Conservation (phyloP, 1,140 invertebrate species). For the Manduca sexta region DNA sequence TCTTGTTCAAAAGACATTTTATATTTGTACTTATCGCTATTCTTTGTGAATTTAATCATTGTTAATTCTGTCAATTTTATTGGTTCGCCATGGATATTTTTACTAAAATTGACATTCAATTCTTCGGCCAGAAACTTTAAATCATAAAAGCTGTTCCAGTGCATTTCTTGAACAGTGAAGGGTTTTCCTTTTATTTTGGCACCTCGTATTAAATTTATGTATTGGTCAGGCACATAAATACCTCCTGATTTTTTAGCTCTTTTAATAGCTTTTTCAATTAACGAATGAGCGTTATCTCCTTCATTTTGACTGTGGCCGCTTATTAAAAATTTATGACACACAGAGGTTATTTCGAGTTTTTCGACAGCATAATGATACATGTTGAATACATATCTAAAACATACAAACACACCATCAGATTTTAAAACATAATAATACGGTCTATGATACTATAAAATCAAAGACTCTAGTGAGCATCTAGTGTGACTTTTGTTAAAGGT, state of each 20-base stretch:
- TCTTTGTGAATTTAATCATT: constrained; percentile 19
- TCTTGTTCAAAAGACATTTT: too few relatives aligned
- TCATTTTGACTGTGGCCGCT: constrained; percentile 40
- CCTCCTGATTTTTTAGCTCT: constrained; percentile 27
- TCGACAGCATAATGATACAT: constrained; percentile 30
- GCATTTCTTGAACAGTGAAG: constrained; percentile 25
- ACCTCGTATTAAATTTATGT: constrained; percentile 24
- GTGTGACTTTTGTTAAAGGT: too few relatives aligned
- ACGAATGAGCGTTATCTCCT: constrained; percentile 35
- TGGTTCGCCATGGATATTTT: constrained; percentile 13
- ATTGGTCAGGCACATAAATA: constrained; percentile 32
- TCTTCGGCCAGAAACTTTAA: constrained; percentile 16
- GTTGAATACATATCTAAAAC: constrained; percentile 28
- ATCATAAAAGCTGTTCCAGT: constrained; percentile 25
- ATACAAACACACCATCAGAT: too few relatives aligned
- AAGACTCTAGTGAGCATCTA: too few relatives aligned
- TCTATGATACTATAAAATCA: too few relatives aligned
- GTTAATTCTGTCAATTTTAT: constrained; percentile 13
- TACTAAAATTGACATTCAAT: constrained; percentile 13
- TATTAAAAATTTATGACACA: constrained; percentile 41
- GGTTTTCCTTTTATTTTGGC: constrained; percentile 35
- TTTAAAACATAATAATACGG: too few relatives aligned
- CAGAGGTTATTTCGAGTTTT: constrained; percentile 24
- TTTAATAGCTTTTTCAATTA: constrained; percentile 33
- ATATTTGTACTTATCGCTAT: constrained; percentile 19